Evolutionary conservation across 2,888 invertebrate genomes (phyloP), one percentile per base, ranked within the genome.

Genomic region (Carpatolechia fugitivella): DNA sequence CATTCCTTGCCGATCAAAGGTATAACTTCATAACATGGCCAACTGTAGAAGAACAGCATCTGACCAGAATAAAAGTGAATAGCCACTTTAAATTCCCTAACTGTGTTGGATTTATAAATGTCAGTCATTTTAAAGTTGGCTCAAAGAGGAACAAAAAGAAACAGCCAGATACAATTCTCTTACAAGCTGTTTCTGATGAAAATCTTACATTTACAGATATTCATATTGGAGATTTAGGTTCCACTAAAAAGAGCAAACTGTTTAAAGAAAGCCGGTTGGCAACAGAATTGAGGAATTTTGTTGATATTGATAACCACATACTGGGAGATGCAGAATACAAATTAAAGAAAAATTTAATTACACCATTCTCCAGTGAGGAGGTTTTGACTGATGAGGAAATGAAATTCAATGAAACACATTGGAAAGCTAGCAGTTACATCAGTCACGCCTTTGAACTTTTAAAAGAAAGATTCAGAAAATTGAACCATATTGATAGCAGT

Each of bases 121-220:
- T 80, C 8, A 87, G 84, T 59, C 64, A 78, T n/a, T 72, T 90
- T 4, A 83, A 78, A 75, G 69, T 88, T 40, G 82, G 82, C 0
- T 72, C 80, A 8, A 83, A 77, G 65, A 72, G 70, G 55, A 78
- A 69, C 54, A 80, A 66, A 56, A 80, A 69, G 60, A 64, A 67
- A 8, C 76, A 74, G 58, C 70, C 76, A 52, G 78, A 82, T 13
- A 69, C 67, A 30, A 65, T 89, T n/a, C 70, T 87, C 3, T 61
- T 90, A 16, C 90, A 90, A 76, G 90, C 80, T 35, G 90, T 90
- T 1, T 89, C 89, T 72, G 83, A 90, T 71, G 89, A 89, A 60
- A 79, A 80, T 7, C 66, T 83, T 1, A 75, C 80, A 69, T 90
- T 90, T 63, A 76, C 76, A 56, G 85, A 90, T 61, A 71, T 85